phyloP scores from a whole-genome alignment of 2,888 invertebrate species.

The Calameuta pallipes region DNA sequence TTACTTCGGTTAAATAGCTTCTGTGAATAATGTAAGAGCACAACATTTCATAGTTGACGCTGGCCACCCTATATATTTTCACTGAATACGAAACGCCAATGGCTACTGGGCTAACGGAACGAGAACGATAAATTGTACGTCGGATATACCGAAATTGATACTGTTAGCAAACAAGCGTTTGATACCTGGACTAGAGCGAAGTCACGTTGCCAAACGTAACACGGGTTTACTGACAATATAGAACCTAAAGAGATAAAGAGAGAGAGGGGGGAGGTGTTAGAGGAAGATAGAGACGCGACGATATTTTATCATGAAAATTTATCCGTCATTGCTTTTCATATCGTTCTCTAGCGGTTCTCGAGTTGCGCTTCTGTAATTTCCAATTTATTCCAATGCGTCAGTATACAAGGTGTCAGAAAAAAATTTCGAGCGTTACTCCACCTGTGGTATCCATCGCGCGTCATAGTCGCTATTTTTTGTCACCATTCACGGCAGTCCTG shows the following conservation, averaged over 20 bases:
- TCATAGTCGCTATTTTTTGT: neutral
- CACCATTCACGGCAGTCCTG: neutral
- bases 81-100: no score
- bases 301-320: no score
- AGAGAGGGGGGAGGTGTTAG: no score
- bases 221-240: no score
- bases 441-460: neutral
- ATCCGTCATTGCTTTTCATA: neutral
- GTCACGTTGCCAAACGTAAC: no score
- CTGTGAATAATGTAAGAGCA: no score
- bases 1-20: no score
- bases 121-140: slow-evolving; percentile 52
- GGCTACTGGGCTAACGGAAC: slow-evolving; percentile 31
- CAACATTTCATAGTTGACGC: no score
- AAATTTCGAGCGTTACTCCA: neutral
- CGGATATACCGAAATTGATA: slow-evolving; percentile 55
- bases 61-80: no score
- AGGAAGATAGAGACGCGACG: no score
- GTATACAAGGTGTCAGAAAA: neutral
- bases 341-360: neutral
- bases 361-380: neutral
- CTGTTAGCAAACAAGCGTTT: slow-evolving; percentile 56
- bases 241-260: no score
- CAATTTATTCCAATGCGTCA: neutral
- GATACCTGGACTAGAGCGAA: slow-evolving; percentile 33